Base-by-base conservation (phyloP, 1,140 invertebrate species). In the Coelopa frigida region DNA sequence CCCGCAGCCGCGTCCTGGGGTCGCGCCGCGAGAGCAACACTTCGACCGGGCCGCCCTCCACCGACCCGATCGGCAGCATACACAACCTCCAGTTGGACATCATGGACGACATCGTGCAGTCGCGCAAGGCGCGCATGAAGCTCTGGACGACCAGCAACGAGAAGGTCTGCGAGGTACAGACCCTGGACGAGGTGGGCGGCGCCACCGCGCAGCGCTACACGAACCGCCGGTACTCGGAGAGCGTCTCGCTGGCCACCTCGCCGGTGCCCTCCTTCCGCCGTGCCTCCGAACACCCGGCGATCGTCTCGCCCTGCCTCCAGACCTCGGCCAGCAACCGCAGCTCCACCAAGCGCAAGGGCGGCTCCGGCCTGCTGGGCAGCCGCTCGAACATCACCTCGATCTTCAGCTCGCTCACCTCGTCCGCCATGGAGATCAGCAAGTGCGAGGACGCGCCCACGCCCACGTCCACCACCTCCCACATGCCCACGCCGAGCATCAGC, bases 61-160 rank as follows among this genome's bases (percentile, higher is more conserved):
- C 80, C 18, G 79, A 79, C 27, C 71, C 78, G n/a, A 75, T 77
- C 14, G 86, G 86, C 27, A 87, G 84, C 59, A 79, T 81, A 12
- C 86, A 87, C 59, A 89, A 88, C 61, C 71, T 89, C 15, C 84
- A 88, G 56, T 70, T 89, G 44, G 86, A 89, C 56, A 88, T 89
- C 46, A 88, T 89, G 85, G 86, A 89, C 54, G 84, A 88, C 57
- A 89, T 89, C 27, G 80, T 88, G 17, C 84, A 85, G 60, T 82
- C 83, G 1, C 74, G 83, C 31, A 88, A 89, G 74, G 86, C 64
- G 2, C 61, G 67, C 33, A 80, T 89, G 74, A 87, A 85, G 67
- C 78, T 89, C 58, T 88, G 85, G 82, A 85, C 83, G 37, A 87
- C 84, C 3, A 82, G 83, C 39, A 81, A 77, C 46, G 85, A 89